A percentile compares a stretch with the other conserved stretches of the same genome.
Evolutionary conservation across 2,797 vertebrate genomes (phyloP).

Genomic region (Lindbergichthys nudifrons): DNA sequence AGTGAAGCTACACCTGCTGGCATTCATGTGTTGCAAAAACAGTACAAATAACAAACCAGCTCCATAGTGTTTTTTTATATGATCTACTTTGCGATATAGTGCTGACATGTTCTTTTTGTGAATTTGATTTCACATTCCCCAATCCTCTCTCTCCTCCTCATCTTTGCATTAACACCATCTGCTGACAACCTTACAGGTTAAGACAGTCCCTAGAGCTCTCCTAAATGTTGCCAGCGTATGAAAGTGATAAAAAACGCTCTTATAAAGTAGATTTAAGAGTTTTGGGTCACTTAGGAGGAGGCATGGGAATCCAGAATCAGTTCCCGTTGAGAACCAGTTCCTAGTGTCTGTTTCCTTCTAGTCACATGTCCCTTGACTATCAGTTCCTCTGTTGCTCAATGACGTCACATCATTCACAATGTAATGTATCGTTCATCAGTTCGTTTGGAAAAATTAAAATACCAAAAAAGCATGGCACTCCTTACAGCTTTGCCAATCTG

Average conservation of each 20-base stretch:
- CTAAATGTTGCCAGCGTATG: neutral
- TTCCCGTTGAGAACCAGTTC: no score
- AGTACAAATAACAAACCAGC: neutral
- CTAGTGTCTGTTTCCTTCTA: no score
- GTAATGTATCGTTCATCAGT: no score
- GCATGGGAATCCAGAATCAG: no score
- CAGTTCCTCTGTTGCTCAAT: no score
- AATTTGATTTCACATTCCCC: neutral
- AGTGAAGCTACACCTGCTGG: slow-evolving; percentile 54
- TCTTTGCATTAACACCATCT: neutral
- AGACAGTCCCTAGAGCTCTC: neutral
- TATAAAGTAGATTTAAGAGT: neutral
- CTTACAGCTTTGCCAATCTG: no score
- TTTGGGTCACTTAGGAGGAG: neutral
- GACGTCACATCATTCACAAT: no score
- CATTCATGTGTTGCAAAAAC: slow-evolving; percentile 22
- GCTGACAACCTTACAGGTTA: neutral
- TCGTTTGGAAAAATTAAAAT: no score
- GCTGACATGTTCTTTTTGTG: neutral
- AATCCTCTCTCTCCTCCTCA: neutral
- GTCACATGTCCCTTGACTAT: no score
- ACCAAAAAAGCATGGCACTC: no score
- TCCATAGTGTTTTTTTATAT: neutral
- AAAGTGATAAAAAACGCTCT: neutral
- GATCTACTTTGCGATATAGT: neutral